Evolutionary conservation across 1,140 invertebrate genomes (phyloP), one percentile per base, ranked within the genome.

Genomic region (Drosophila chauvacae): DNA sequence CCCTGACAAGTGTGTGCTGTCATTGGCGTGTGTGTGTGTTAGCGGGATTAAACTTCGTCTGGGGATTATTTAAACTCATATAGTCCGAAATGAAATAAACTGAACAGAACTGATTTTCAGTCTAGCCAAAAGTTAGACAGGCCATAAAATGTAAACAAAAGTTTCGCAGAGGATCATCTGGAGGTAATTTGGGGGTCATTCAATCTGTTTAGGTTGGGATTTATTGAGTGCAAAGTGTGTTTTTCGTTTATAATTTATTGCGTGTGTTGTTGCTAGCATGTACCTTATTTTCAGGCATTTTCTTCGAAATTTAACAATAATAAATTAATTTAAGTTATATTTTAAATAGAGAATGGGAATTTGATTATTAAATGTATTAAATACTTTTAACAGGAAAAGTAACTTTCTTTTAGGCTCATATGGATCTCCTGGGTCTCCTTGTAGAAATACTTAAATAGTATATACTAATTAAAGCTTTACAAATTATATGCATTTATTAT

Each of bases 101-200:
- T 59, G 44, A 23, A 57, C 14, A 4, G 14, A 70, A 70, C 69
- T 71, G 70, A 73, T 73, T 73, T 51, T 35, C 68, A 59, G 70
- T 73, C 70, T 73, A 73, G 70, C 70, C 70, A 60, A 73, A 73
- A 72, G 69, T 71, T 72, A 72, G 69, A 72, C 69, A 50, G 51
- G 51, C 28, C 35, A 72, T 72, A 71, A 72, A 72, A 51, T 72
- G 45, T 72, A 37, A 42, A 44, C 70, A 72, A 73, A 73, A 73
- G 68, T 72, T 72, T 11, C 20, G 2, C 11, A n/a, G 6, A 23
- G 70, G 70, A 72, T 72, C 69, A 72, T 59, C 44, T 56, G 61
- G 62, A 41, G 20, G 45, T 50, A 44, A 64, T 65, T 53, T 53
- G 26, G 47, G 41, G 66, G 62, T 70, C 66, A 35, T 53, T 53